Evolutionary conservation across 37 sponge, comb jelly and placozoan species (phyloP), one percentile per base, ranked within the genome.

Genomic region (Corticium candelabrum): DNA sequence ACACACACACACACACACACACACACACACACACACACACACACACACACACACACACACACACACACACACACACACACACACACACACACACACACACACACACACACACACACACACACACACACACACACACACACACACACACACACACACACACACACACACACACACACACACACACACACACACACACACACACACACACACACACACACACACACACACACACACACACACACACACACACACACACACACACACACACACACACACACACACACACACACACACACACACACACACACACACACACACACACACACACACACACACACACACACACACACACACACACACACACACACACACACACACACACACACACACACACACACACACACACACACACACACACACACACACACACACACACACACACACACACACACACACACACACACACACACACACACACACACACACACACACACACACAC

Each of bases 51-150:
- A n/a, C n/a, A n/a, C n/a, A n/a, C n/a, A n/a, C n/a, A n/a, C n/a
- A n/a, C n/a, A n/a, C n/a, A n/a, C n/a, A n/a, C n/a, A n/a, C n/a
- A n/a, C n/a, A n/a, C n/a, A n/a, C n/a, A 77, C 41, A 40, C 77
- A 77, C 41, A 40, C 43, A 77, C 77, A 38, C 43, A 77, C 43
- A 40, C 77, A 40, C 77, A 77, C 77, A 77, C 77, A 77, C 77
- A 77, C 77, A 40, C 77, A 40, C 50, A 40, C 50, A 40, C 77
- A 40, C 77, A 40, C 77, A 40, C 77, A 77, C 77, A 40, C 31
- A 40, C 31, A 77, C 50, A 77, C 77, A 77, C 77, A 77, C 77
- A 77, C 77, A 77, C 77, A 77, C 39, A 75, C 37, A 31, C 37
- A 37, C 39, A 31, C 37, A 30, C 76, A 3, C 5, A 43, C 31